Conservation (phyloP, 2,797 vertebrate species). For the Momotus momota region DNA sequence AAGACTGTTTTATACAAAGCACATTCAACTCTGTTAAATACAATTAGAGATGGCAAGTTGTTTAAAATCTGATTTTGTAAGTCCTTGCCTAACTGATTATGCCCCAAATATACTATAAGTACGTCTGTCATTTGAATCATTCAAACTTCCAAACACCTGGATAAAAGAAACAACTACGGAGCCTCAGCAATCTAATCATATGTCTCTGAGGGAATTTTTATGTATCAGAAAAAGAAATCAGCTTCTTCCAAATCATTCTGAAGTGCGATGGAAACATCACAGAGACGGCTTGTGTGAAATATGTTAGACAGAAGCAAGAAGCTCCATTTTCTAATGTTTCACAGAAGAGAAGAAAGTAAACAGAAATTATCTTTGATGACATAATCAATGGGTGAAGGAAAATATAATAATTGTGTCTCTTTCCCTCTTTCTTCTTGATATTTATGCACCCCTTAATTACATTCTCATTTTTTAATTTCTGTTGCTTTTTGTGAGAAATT, state of each 20-base stretch:
- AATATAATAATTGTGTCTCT: slow-evolving; percentile 54
- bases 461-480: slow-evolving; percentile 62
- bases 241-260: neutral
- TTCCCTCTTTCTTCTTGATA: slow-evolving; percentile 48
- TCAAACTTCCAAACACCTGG: neutral
- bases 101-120: neutral
- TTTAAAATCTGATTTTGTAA: neutral
- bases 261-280: neutral
- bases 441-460: slow-evolving; percentile 53
- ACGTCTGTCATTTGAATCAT: neutral
- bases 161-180: neutral
- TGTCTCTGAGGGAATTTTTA: neutral
- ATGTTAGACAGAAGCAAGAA: neutral
- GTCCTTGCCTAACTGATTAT: neutral
- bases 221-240: neutral
- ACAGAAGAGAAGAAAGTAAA: slow-evolving; percentile 55
- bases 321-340: slow-evolving; percentile 40
- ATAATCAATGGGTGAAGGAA: slow-evolving; percentile 57
- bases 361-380: slow-evolving; percentile 64
- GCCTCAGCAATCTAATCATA: neutral
- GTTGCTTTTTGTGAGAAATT: slow-evolving; percentile 45
- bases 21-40: neutral
- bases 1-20: neutral
- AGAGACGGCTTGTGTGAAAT: slow-evolving; percentile 14
- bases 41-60: neutral